Conservation (phyloP, 2,797 vertebrate species). For the Bucorvus abyssinicus region DNA sequence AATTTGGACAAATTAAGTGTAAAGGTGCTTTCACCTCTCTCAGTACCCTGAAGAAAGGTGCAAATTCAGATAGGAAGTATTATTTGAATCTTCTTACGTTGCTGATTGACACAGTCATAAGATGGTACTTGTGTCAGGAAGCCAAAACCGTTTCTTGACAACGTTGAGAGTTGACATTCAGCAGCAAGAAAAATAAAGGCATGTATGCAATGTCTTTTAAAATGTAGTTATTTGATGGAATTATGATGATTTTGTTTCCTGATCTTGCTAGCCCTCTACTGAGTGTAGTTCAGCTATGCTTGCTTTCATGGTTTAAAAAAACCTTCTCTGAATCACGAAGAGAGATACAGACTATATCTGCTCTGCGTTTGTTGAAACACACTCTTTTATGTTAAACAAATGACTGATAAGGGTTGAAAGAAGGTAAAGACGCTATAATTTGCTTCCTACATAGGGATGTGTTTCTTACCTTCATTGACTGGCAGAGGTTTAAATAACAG, state of each 20-base stretch:
- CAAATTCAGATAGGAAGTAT: background rate
- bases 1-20: background rate
- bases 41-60: background rate
- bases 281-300: background rate
- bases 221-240: background rate
- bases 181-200: background rate
- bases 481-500: background rate
- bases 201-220: background rate
- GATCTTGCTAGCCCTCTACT: background rate
- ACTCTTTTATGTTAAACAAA: background rate
- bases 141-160: background rate
- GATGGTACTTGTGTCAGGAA: background rate
- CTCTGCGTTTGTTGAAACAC: background rate
- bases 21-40: background rate
- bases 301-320: background rate
- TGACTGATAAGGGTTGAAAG: background rate
- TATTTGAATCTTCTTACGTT: background rate
- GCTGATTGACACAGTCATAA: background rate
- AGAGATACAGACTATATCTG: background rate
- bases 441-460: background rate
- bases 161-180: background rate
- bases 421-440: background rate
- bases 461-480: background rate
- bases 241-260: background rate
- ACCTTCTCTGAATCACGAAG: background rate